Base-by-base conservation (phyloP, 2,113 vertebrate genomes). In the Puffinus mauretanicus region DNA sequence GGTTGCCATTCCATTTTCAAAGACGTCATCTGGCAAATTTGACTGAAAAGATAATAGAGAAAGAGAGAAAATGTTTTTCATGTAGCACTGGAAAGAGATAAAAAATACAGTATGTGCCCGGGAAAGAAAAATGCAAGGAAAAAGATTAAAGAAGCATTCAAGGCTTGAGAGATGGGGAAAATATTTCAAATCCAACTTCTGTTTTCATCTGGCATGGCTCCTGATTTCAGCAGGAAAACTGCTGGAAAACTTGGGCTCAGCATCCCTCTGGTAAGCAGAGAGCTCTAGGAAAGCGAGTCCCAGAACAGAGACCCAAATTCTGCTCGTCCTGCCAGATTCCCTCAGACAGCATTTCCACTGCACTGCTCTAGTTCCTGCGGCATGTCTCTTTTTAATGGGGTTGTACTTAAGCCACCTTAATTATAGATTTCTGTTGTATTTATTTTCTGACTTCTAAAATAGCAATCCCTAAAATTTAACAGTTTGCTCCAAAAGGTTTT, bases 11-110 rank as follows among this genome's bases (percentile, higher is more conserved):
- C 98, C 98, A 0, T 98, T 98, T 86, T 99, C 99, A 70, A 99
- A 99, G 88, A 99, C 97, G 4, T 99, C 99, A 42, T 99, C 99
- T 3, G 98, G 98, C 73, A 99, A 97, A 70, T 99, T 98, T 0
- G 99, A 98, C 99, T 99, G 97, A 20, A 96, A 97, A 96, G 13
- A 52, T 44, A 90, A 91, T 1, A 71, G 47, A 70, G 71, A 86
- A 88, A 80, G 69, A 54, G 25, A 67, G 20, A 72, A 75, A 46
- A 78, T 44, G 16, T 29, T 83, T 92, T 79, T 44, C 54, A 30
- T 7, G 32, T 8, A 55, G n/a, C 27, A 61, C 8, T 55, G 66
- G 78, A 51, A 93, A 81, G 32, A 62, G 19, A 12, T 69, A 88
- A 57, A 55, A 67, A 24, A 29, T 21, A 32, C 12, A 36, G n/a